A percentile compares a stretch with the other conserved stretches of the same genome.
These are phyloP conservation scores for Tokudaia tokunoshimensis DNA, from an alignment of 2,797 vertebrate species.

Conservation along the genomic window DNA sequence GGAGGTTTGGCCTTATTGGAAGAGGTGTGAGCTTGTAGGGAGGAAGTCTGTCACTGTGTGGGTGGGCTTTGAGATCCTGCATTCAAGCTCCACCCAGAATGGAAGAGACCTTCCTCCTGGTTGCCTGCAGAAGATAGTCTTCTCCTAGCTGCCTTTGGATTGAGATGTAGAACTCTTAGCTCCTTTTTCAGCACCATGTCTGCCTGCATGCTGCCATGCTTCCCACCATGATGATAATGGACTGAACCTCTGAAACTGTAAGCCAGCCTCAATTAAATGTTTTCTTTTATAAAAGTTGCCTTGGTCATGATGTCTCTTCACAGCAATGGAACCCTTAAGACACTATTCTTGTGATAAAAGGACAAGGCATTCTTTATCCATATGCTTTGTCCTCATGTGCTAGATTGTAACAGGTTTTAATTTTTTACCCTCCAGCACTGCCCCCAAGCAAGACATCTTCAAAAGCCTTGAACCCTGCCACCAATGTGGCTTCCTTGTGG, in stretches of 20 bases:
- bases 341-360: background rate
- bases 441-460: background rate
- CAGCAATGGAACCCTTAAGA: background rate
- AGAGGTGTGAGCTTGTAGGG: background rate
- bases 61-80: background rate
- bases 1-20: background rate
- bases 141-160: background rate
- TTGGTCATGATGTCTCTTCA: background rate
- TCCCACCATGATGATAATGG: background rate
- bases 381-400: background rate
- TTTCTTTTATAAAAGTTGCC: background rate
- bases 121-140: background rate
- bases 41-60: background rate
- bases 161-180: background rate
- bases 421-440: background rate
- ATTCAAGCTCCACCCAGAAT: background rate
- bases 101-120: background rate
- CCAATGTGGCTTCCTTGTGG: background rate
- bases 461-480: background rate
- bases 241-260: background rate
- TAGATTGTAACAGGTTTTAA: background rate
- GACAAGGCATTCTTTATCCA: background rate
- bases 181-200: background rate
- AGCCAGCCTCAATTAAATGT: background rate
- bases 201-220: background rate